Evolutionary conservation across 2,113 vertebrate species (phyloP), one percentile per base, ranked within the genome.

Genomic region (Eudyptes chrysolophus): DNA sequence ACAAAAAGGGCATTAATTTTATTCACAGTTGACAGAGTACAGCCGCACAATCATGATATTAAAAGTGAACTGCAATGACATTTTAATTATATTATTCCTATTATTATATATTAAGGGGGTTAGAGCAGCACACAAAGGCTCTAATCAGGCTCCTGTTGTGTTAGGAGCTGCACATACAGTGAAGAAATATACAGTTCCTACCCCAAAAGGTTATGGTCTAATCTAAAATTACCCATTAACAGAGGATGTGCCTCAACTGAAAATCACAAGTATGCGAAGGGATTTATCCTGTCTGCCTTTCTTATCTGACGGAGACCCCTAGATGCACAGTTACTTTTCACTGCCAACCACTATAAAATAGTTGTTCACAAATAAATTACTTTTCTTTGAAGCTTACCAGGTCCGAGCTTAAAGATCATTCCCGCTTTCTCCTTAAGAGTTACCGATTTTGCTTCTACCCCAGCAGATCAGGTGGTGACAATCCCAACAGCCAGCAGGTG

Each of bases 51-150:
- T 77, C 65, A 64, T 77, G 51, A 84, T 85, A 90, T 32, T 80
- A 85, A 87, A 96, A 40, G n/a, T 55, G 89, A 98, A 93, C 86
- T 85, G 81, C 95, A 95, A 92, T 19, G 58, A 86, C 27, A 76
- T 81, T 95, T 93, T 89, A 82, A 49, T 66, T 66, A 13, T 61
- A 49, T 52, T 76, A 68, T 69, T 95, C 60, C 34, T 71, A 42
- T 83, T 84, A 46, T 69, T 84, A 44, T 34, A 49, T 55, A 32
- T n/a, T 40, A 58, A 3, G 5, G 65, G 10, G 27, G 58, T 62
- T 54, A 65, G 17, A 88, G 66, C 58, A 88, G 87, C 58, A 87
- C 81, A 87, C 49, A 58, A 49, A 94, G 46, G 62, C 25, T 72
- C 70, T 34, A 54, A 84, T 70, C 54, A 69, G 30, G 16, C 54